Base-by-base conservation (phyloP, 2,113 vertebrate genomes). In the Mastomys coucha region DNA sequence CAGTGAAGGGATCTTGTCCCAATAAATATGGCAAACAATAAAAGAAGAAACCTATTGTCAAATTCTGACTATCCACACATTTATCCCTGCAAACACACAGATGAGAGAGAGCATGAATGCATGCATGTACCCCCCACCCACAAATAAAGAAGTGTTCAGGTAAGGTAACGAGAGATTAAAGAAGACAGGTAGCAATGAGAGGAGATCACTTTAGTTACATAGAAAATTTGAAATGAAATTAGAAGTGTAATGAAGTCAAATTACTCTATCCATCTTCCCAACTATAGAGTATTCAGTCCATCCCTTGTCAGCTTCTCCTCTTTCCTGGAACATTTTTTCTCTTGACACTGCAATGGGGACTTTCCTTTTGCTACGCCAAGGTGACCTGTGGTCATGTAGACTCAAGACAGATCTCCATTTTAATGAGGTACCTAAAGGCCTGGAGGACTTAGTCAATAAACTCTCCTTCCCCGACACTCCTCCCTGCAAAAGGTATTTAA, bases 291-390 rank as follows among this genome's bases (percentile, higher is more conserved):
- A 70, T 77, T 89, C 42, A 73, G 28, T 39, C 87, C 49, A 51
- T 77, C 70, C 6, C 89, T 92, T 65, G 13, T 56, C 69, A 82
- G 58, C 14, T 12, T 94, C 53, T 77, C 89, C 11, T 7, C 8
- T 77, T 67, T 90, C 28, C 49, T 87, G 81, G 53, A 94, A 91
- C 39, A 60, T 51, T 76, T 87, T 22, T 42, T 89, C 69, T 42
- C 1, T 20, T 91, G 73, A 24, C 5, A 16, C 76, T 85, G 91
- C n/a, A 85, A 56, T 89, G 39, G 78, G 24, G 39, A 87, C 72
- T 94, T 86, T 95, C 42, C 65, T 88, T 95, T 81, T 51, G 31
- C n/a, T 91, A 42, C 45, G 96, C 67, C 53, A 60, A 88, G 91
- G 65, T 63, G 73, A 26, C n/a, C n/a, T n/a, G n/a, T n/a, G n/a